phyloP scores from a whole-genome alignment of 1,140 invertebrate genomes.

The Drosophila pectinifera region DNA sequence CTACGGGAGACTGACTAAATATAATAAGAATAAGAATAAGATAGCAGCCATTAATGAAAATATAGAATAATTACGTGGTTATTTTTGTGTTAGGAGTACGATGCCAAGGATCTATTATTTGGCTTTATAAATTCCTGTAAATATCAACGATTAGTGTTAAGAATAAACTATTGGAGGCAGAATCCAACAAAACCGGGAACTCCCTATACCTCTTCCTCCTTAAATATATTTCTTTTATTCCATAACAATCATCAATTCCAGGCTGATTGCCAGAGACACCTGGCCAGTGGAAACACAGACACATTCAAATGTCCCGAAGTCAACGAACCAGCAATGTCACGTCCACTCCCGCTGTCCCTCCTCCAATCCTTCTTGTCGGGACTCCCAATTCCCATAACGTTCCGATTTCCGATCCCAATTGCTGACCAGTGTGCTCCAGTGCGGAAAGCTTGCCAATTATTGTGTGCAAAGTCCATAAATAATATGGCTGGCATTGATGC shows the following conservation, averaged over 20 bases:
- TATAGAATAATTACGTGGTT: not conserved
- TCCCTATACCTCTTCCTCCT: no score
- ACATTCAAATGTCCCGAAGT: slow-evolving; percentile 38
- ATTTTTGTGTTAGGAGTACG: not conserved
- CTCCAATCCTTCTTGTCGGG: not conserved
- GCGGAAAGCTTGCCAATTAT: slow-evolving; percentile 70
- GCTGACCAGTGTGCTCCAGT: slow-evolving; percentile 33
- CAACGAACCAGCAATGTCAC: slow-evolving; percentile 38
- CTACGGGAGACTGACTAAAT: no score
- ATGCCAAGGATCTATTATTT: no score
- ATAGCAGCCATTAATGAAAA: no score
- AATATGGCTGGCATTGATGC: slow-evolving; percentile 52
- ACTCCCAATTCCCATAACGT: slow-evolving; percentile 12
- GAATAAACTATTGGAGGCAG: no score
- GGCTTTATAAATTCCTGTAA: not conserved
- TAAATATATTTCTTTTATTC: slow-evolving; percentile 1
- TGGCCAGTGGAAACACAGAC: slow-evolving; percentile 26
- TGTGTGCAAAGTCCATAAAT: slow-evolving; percentile 72
- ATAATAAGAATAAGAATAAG: no score
- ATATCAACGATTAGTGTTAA: no score
- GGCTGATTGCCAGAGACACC: slow-evolving; percentile 34
- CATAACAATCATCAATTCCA: slow-evolving; percentile 26
- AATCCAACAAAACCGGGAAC: not conserved
- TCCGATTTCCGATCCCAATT: slow-evolving; percentile 38
- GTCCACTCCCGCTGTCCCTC: not conserved